These are phyloP conservation scores for Monodelphis domestica DNA, from an alignment of 2,797 vertebrate species.

Conservation along the genomic window DNA sequence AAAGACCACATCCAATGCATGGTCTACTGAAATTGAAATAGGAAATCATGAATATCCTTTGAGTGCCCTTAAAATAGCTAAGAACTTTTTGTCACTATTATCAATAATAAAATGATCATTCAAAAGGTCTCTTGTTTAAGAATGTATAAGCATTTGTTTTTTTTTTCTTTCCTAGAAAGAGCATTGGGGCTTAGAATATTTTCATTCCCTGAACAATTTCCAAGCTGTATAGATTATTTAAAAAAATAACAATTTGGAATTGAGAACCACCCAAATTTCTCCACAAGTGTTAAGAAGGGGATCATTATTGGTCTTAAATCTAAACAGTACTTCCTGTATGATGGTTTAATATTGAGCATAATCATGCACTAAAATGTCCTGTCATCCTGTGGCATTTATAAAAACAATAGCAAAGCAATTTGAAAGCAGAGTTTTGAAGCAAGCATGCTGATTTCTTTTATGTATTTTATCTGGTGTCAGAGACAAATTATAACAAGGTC, in stretches of 20 bases:
- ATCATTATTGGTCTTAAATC: constrained; percentile 39
- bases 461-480: not conserved
- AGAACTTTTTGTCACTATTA: constrained; percentile 76
- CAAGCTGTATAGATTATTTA: constrained; percentile 5
- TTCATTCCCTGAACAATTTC: not conserved
- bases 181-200: not conserved
- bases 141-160: not conserved
- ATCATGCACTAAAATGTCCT: not conserved
- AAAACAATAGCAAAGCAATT: not conserved
- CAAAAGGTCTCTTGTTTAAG: constrained; percentile 21
- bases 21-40: constrained; percentile 37
- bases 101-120: constrained; percentile 18
- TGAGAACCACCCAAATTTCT: constrained; percentile 2
- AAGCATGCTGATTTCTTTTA: constrained; percentile 4
- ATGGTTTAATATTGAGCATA: not conserved
- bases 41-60: constrained; percentile 5
- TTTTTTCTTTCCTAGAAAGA: not conserved
- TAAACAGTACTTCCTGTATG: not conserved
- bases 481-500: not conserved
- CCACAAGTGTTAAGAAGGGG: not conserved
- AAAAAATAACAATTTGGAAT: constrained; percentile 33
- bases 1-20: constrained; percentile 23
- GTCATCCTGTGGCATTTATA: not conserved
- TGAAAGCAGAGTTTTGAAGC: constrained; percentile 10
- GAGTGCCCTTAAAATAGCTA: not conserved